These are phyloP conservation scores for Hyles lineata DNA, from an alignment of 2,888 invertebrate genomes.

Conservation along the genomic window DNA sequence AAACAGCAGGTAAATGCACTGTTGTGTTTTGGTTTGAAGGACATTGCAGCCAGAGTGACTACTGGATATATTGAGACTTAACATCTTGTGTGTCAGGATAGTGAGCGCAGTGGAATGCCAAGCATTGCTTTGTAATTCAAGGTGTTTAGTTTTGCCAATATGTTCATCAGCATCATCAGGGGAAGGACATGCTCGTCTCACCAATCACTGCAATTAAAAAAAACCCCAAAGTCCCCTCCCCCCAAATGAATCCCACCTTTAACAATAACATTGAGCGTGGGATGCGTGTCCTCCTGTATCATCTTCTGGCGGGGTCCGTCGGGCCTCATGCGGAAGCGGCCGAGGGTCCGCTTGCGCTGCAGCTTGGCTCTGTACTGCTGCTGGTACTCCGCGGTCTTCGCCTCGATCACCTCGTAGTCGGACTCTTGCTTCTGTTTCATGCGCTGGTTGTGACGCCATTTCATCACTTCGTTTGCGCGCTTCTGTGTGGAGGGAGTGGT, in stretches of 20 bases:
- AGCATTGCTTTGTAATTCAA: too few relatives aligned
- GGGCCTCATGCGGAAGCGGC: slow-evolving; percentile 80
- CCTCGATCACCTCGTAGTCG: slow-evolving; percentile 86
- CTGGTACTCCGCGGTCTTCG: slow-evolving; percentile 87
- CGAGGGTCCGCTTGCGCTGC: slow-evolving; percentile 85
- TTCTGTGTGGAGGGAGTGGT: slow-evolving; percentile 69
- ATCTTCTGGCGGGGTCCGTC: slow-evolving; percentile 85
- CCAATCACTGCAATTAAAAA: too few relatives aligned
- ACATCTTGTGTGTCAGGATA: too few relatives aligned
- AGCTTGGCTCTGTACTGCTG: slow-evolving; percentile 87
- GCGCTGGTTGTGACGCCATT: slow-evolving; percentile 85
- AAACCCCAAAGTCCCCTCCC: background rate
- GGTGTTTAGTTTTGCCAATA: too few relatives aligned
- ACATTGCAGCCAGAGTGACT: too few relatives aligned
- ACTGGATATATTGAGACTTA: too few relatives aligned
- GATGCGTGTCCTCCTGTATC: slow-evolving; percentile 78
- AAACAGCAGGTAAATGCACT: too few relatives aligned
- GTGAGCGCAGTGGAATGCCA: too few relatives aligned
- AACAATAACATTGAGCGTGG: slow-evolving; percentile 86
- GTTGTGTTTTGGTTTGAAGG: too few relatives aligned
- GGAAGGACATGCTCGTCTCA: too few relatives aligned
- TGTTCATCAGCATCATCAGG: too few relatives aligned
- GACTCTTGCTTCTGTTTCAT: slow-evolving; percentile 86
- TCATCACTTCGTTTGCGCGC: slow-evolving; percentile 88
- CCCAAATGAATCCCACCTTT: slow-evolving; percentile 80